These are phyloP conservation scores for Drosophila borborema DNA, from an alignment of 2,888 invertebrate genomes.

Conservation along the genomic window DNA sequence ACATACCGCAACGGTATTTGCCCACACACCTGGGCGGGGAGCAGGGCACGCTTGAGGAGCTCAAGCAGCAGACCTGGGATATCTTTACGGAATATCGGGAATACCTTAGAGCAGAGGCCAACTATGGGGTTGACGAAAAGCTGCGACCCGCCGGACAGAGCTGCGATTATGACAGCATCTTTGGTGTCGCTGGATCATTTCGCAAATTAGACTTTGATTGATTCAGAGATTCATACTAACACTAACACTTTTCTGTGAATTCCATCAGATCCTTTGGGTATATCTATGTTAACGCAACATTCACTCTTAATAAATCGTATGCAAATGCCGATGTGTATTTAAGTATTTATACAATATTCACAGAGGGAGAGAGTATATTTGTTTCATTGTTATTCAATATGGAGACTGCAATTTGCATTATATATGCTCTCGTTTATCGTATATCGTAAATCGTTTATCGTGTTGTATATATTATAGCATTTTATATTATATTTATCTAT, in stretches of 20 bases:
- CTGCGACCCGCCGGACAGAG: constrained; percentile 63
- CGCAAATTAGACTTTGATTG: constrained; percentile 73
- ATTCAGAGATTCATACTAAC: background rate
- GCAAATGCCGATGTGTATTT: background rate
- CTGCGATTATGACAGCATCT: constrained; percentile 66
- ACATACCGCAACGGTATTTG: constrained; percentile 87
- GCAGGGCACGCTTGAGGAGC: constrained; percentile 85
- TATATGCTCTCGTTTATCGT: no score
- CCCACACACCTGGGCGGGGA: constrained; percentile 89
- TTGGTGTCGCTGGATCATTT: constrained; percentile 81
- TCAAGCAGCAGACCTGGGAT: constrained; percentile 56
- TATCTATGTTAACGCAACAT: background rate
- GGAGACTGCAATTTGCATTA: no score
- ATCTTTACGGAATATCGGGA: constrained; percentile 55
- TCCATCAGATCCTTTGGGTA: background rate
- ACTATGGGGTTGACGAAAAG: constrained; percentile 74
- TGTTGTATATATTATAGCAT: no score
- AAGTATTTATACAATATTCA: no score
- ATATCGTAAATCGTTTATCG: no score
- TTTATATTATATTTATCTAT: no score
- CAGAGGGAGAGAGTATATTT: no score
- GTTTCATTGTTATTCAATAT: no score
- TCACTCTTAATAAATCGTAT: background rate
- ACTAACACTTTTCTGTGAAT: background rate
- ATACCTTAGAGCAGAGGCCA: constrained; percentile 69